Evolutionary conservation across 2,797 vertebrate genomes (phyloP).

Genomic region (Spatula clypeata): DNA sequence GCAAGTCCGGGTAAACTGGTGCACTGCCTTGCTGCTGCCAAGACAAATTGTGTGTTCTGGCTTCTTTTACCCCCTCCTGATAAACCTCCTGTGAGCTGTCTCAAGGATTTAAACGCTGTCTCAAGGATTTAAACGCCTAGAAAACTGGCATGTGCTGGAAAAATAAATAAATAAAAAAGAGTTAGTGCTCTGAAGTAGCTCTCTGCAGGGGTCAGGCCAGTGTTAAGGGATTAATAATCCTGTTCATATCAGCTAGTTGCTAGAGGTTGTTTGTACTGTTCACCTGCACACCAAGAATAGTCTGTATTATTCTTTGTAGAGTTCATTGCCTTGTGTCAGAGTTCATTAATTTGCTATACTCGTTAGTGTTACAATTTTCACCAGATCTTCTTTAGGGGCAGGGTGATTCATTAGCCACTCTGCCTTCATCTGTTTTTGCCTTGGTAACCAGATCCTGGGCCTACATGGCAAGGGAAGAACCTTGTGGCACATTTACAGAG

Average conservation of each 20-base stretch:
- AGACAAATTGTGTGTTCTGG: background rate
- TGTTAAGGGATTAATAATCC: background rate
- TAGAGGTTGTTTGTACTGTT: background rate
- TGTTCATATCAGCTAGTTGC: background rate
- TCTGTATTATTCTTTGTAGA: background rate
- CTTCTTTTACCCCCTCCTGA: background rate
- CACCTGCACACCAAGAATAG: background rate
- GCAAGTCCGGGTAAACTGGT: background rate
- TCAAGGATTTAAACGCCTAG: background rate
- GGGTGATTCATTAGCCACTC: background rate
- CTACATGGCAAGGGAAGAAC: background rate
- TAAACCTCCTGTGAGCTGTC: background rate
- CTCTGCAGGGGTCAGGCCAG: background rate
- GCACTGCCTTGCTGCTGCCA: background rate
- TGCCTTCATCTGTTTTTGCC: background rate
- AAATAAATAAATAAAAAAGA: background rate
- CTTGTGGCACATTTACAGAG: background rate
- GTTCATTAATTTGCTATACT: conserved; percentile 31
- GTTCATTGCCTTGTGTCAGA: conserved; percentile 24
- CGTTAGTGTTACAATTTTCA: background rate
- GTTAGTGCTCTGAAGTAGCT: background rate
- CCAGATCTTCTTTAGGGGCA: background rate
- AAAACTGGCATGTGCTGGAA: background rate
- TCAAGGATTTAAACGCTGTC: background rate
- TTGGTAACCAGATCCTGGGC: background rate